Evolutionary conservation across 2,797 vertebrate species (phyloP).

Genomic region (Danio choprae): DNA sequence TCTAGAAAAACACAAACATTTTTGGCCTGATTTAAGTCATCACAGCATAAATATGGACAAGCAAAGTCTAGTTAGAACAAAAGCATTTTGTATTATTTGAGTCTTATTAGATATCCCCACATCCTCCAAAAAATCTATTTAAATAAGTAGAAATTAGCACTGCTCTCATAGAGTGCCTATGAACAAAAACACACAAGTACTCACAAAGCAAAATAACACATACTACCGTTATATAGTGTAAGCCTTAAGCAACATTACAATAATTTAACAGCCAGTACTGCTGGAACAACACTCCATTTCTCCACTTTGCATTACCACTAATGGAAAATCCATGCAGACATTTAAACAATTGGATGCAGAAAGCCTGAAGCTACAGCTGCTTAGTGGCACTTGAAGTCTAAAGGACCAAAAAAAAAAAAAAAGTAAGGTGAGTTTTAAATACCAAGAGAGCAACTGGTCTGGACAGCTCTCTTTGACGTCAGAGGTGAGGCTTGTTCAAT

Average conservation of each 20-base stretch:
- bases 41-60: neutral
- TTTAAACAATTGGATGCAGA: neutral
- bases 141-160: conserved; percentile 24
- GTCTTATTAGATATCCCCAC: neutral
- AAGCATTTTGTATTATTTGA: neutral
- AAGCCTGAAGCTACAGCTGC: conserved; percentile 1
- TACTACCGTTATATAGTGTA: neutral
- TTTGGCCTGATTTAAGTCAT: neutral
- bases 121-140: neutral
- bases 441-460: neutral
- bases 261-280: conserved; percentile 26
- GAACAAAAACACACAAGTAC: conserved; percentile 21
- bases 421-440: conserved; percentile 1
- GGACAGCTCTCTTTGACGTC: neutral
- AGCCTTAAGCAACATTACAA: conserved; percentile 15
- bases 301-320: conserved; percentile 37
- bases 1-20: neutral
- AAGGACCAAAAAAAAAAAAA: neutral
- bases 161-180: conserved; percentile 12
- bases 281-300: neutral
- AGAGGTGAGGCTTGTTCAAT: neutral
- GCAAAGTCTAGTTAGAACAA: neutral
- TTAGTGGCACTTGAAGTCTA: neutral
- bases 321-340: conserved; percentile 34
- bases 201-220: neutral